Percentiles rank a stretch among this genome's conserved stretches.
Conservation (phyloP, 2,113 vertebrate species). For the Malaclemys terrapin region DNA sequence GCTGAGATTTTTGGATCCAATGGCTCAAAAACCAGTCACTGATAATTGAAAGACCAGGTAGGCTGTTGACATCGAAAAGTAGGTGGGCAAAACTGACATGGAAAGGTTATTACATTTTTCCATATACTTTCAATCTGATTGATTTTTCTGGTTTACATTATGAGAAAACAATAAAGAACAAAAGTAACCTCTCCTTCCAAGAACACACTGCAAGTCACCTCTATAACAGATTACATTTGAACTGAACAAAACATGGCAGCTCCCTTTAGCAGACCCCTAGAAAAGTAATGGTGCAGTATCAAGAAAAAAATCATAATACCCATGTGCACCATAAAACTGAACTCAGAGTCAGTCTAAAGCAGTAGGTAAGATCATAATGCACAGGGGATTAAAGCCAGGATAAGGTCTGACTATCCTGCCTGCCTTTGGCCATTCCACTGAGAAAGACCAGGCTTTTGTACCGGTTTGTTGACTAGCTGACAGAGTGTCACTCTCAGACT, state of each 20-base stretch:
- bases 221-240: neutral
- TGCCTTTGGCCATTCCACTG: neutral
- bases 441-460: neutral
- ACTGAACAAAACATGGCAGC: neutral
- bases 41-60: neutral
- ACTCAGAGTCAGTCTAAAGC: fast-evolving
- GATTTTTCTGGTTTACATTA: neutral
- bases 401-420: neutral
- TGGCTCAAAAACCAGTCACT: neutral
- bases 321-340: neutral
- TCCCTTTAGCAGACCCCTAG: neutral
- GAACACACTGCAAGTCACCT: neutral
- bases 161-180: fast-evolving
- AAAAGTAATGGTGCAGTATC: fast-evolving
- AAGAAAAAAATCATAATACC: neutral
- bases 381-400: neutral
- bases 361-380: neutral
- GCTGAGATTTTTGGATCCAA: neutral
- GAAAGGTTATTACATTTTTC: neutral
- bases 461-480: neutral
- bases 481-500: neutral
- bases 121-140: neutral
- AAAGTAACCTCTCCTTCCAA: neutral
- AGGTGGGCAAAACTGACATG: neutral
- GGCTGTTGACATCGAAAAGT: neutral